A percentile compares a stretch with the other conserved stretches of the same genome.
Conservation (phyloP, 2,888 invertebrate species). For the Synergus japonicus region DNA sequence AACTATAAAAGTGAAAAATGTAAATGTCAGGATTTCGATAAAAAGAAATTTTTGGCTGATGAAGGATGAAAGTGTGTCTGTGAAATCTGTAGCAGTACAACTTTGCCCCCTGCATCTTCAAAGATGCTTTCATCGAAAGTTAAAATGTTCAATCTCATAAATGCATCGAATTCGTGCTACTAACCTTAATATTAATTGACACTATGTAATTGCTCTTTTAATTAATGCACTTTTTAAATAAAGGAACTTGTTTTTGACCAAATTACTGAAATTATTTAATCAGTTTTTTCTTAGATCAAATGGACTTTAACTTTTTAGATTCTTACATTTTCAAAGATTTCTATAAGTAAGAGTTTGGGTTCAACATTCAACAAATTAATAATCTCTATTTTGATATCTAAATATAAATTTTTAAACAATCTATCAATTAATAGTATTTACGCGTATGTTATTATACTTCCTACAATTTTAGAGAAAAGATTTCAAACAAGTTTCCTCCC, state of each 20-base stretch:
- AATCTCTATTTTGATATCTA: neutral
- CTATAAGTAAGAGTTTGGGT: too few relatives aligned
- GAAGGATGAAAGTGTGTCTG: slow-evolving; percentile 26
- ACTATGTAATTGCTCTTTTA: neutral
- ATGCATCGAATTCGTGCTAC: slow-evolving; percentile 24
- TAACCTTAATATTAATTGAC: slow-evolving; percentile 32
- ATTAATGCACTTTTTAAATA: neutral
- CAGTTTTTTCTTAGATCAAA: neutral
- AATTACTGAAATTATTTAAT: neutral
- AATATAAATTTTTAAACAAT: neutral
- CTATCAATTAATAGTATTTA: neutral
- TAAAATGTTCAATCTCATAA: slow-evolving; percentile 28
- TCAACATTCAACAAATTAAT: neutral
- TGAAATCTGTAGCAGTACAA: slow-evolving; percentile 20
- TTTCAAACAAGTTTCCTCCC: neutral
- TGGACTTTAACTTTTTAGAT: neutral
- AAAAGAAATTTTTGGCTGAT: slow-evolving; percentile 6
- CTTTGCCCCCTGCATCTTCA: slow-evolving; percentile 23
- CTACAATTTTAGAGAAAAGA: neutral
- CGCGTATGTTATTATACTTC: neutral
- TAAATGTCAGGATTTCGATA: neutral
- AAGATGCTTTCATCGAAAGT: slow-evolving; percentile 35
- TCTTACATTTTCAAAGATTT: too few relatives aligned
- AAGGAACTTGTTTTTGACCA: neutral
- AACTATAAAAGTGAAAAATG: neutral